Base-by-base conservation (phyloP, 2,797 vertebrate species). In the Uromys caudimaculatus region DNA sequence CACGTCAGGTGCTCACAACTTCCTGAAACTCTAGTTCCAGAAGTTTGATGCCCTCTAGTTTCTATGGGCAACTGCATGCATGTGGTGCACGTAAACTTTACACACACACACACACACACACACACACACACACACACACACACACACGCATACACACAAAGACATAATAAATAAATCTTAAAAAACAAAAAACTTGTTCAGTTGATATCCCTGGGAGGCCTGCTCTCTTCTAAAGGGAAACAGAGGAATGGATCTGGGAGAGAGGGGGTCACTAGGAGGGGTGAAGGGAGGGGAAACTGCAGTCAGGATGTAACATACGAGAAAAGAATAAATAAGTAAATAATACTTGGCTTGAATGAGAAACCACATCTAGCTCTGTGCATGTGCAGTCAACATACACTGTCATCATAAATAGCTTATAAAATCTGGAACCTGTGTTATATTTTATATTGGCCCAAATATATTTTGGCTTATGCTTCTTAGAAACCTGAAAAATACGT, bases 401-500 rank as follows among this genome's bases (percentile, higher is more conserved):
- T 92, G 93, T 96, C 71, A 82, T 85, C n/a, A 86, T n/a, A 84
- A 24, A 75, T n/a, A 71, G 35, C 21, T 67, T 73, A 50, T 87
- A 50, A 56, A 84, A 92, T 78, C 32, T 92, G 16, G n/a, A n/a
- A 85, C 60, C 8, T 89, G 47, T 14, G 38, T 69, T 93, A 58
- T 69, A 85, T 47, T 67, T 47, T 21, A 50, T 13, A 10, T 50
- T 88, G 24, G 14, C 23, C 71, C 56, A 77, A 89, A 90, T 94
- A 50, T 41, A 81, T 88, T 93, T 92, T 92, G 91, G 13, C 19
- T 93, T 38, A 69, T 47, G 24, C 32, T 81, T 52, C 32, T 62
- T 50, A 92, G 41, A 76, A 47, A 58, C 35, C 60, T 90, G 35
- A 85, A 93, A 92, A 87, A 52, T 38, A 17, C 8, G 1, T 1